Percentiles rank a stretch among this genome's conserved stretches.
These are phyloP conservation scores for Drosophila kurseongensis DNA, from an alignment of 1,140 invertebrate species.

Conservation along the genomic window DNA sequence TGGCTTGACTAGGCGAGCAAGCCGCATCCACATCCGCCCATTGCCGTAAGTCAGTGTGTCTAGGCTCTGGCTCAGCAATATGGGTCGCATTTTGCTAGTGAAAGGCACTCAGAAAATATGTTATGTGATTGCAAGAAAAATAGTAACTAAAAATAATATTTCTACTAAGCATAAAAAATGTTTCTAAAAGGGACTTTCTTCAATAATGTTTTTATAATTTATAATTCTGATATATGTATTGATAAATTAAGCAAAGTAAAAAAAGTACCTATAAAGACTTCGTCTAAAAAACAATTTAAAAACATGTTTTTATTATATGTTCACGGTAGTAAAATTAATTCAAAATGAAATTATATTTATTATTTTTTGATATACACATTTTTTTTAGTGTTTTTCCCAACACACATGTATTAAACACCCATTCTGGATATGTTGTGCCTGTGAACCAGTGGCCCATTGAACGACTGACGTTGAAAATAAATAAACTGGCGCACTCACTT, in stretches of 20 bases:
- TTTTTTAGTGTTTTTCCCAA: slow-evolving; percentile 7
- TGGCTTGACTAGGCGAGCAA: slow-evolving; percentile 56
- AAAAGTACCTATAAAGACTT: no score
- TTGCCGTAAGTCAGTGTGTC: slow-evolving; percentile 14
- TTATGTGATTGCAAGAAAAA: background rate
- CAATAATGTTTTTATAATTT: no score
- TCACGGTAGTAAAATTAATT: no score
- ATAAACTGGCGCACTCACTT: slow-evolving; percentile 54
- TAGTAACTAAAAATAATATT: no score
- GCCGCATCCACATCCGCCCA: slow-evolving; percentile 45
- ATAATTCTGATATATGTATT: no score
- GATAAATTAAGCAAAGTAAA: no score
- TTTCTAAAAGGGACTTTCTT: no score
- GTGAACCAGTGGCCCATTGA: slow-evolving; percentile 39
- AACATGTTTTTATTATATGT: no score
- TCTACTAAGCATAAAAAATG: no score
- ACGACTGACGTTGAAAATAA: slow-evolving; percentile 57
- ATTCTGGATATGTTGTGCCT: slow-evolving; percentile 27
- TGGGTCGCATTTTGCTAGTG: slow-evolving; percentile 32
- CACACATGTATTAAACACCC: slow-evolving; percentile 17
- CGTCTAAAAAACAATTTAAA: no score
- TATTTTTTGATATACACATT: background rate
- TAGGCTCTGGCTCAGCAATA: slow-evolving; percentile 26
- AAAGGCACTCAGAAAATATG: slow-evolving; percentile 22
- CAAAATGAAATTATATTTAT: no score